Evolutionary conservation across 2,888 invertebrate species (phyloP).

Genomic region (Leptothorax acervorum): DNA sequence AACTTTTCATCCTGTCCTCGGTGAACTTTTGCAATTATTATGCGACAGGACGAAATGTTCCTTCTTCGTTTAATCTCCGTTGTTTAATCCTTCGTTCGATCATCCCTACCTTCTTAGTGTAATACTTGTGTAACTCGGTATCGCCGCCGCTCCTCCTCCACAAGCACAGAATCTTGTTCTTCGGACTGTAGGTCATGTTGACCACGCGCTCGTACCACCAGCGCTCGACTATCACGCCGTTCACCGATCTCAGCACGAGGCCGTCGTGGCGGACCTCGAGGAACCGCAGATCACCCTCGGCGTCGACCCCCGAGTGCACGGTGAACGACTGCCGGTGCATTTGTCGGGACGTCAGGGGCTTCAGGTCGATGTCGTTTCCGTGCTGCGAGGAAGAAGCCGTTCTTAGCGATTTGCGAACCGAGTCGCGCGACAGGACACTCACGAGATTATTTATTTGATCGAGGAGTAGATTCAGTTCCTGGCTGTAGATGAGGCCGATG

Average conservation of each 20-base stretch:
- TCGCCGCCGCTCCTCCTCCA: constrained; percentile 98
- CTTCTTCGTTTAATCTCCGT: not conserved
- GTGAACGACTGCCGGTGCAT: constrained; percentile 99
- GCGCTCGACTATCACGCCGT: constrained; percentile 95
- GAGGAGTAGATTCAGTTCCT: constrained; percentile 98
- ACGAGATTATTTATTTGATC: constrained; percentile 98
- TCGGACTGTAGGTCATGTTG: constrained; percentile 99
- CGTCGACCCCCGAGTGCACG: constrained; percentile 98
- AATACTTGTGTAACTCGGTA: constrained; percentile 98
- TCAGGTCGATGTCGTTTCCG: constrained; percentile 98
- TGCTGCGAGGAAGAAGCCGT: constrained; percentile 88
- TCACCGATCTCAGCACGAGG: constrained; percentile 92
- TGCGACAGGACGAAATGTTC: not conserved
- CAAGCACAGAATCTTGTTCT: constrained; percentile 98
- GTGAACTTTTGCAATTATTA: not conserved
- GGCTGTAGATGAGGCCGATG: constrained; percentile 98
- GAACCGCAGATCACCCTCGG: constrained; percentile 94
- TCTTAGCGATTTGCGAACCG: not conserved
- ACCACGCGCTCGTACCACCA: constrained; percentile 99
- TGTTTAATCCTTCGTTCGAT: not conserved
- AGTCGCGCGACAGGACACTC: constrained; percentile 82
- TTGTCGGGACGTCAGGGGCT: constrained; percentile 97
- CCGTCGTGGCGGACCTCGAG: constrained; percentile 99
- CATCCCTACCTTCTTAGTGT: constrained; percentile 97
- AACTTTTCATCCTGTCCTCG: not conserved